Evolutionary conservation across 2,888 invertebrate genomes (phyloP).

Genomic region (Pycnomerus fuliginosus): DNA sequence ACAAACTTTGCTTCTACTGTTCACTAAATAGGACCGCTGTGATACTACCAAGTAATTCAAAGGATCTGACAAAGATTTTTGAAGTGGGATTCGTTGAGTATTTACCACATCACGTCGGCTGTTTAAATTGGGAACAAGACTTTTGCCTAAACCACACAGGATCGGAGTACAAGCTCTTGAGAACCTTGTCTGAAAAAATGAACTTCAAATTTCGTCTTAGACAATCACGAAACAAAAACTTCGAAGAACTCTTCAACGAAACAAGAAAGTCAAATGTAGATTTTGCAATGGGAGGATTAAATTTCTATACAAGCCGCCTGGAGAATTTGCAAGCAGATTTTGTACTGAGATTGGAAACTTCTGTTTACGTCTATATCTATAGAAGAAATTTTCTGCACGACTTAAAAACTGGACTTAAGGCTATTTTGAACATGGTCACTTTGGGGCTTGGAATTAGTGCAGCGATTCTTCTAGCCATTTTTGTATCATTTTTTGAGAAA

Average conservation of each 20-base stretch:
- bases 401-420: not conserved
- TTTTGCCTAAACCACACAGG: slow-evolving; percentile 3
- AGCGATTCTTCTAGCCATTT: not conserved
- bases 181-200: not conserved
- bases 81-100: slow-evolving; percentile 9
- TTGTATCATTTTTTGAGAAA: not conserved
- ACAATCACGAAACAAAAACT: not conserved
- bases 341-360: slow-evolving; percentile 4
- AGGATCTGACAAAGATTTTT: no score
- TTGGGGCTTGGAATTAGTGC: no score
- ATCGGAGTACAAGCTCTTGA: slow-evolving; percentile 3
- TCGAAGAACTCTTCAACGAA: not conserved
- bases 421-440: not conserved
- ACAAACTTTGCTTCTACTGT: slow-evolving; percentile 7
- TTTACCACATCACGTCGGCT: slow-evolving; percentile 8
- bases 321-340: slow-evolving; percentile 1
- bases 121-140: not conserved
- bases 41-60: no score
- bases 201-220: slow-evolving; percentile 7
- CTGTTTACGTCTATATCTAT: not conserved
- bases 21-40: not conserved
- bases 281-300: slow-evolving; percentile 12
- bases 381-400: not conserved
- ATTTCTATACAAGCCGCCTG: not conserved
- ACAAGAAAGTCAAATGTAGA: not conserved